Base-by-base conservation (phyloP, 1,140 invertebrate species). In the Diachasma alloeum region DNA sequence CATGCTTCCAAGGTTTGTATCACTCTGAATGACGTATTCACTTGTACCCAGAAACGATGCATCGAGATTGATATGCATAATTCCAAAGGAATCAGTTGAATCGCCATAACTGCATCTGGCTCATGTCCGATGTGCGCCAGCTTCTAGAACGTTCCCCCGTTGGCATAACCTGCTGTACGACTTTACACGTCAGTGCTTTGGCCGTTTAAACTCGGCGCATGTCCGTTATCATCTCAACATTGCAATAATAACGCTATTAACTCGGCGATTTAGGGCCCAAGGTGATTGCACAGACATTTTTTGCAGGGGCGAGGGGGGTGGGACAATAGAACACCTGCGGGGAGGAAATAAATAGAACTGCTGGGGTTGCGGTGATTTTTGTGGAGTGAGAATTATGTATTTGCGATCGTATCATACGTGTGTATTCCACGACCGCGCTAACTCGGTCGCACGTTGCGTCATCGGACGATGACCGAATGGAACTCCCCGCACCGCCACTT, bases 1-100 rank as follows among this genome's bases (percentile, higher is more conserved):
- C 95, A 82, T 96, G 95, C 88, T 97, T 97, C 89, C 94, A 96
- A 94, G 95, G 95, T 96, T 37, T 39, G 0, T 63, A 63, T 63
- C 24, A 26, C 10, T 15, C n/a, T 11, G 9, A 53, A 15, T 53
- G 6, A n/a, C 48, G n/a, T 53, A 17, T n/a, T 53, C n/a, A 19
- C 15, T 2, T 46, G 31, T 42, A 42, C 39, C 39, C 39, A 53
- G n/a, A 19, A 15, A 53, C 17, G 2, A 53, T 53, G 0, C 6
- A 53, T 1, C n/a, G 11, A 15, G 48, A 53, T 53, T 53, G 48
- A 53, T 19, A 53, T 53, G 48, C 15, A 53, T 53, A 53, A 53
- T 3, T 53, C 48, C 48, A 3, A 19, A 5, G 48, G n/a, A 53
- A 2, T 53, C 48, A 17, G 4, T 36, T 36, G 0, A 4, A 19